Evolutionary conservation across 2,113 vertebrate species (phyloP).

Genomic region (Perca fluviatilis): DNA sequence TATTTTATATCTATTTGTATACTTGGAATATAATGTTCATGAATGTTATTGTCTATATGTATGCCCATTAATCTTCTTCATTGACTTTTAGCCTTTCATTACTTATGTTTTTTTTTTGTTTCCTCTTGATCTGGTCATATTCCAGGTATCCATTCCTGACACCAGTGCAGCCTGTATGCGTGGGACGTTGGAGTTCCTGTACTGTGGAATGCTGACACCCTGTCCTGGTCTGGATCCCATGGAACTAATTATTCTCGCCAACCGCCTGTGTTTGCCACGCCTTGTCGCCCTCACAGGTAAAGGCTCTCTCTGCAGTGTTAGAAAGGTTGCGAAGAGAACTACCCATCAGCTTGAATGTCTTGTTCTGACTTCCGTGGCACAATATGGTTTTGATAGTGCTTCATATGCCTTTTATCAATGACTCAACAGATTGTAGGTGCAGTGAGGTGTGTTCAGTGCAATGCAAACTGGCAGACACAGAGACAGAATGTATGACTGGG

Average conservation of each 20-base stretch:
- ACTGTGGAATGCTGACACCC: slow-evolving; percentile 88
- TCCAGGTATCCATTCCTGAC: slow-evolving; percentile 89
- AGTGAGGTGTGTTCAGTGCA: neutral
- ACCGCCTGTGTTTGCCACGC: slow-evolving; percentile 91
- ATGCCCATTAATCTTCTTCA: neutral
- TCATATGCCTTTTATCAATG: slow-evolving; percentile 14
- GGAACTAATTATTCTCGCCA: slow-evolving; percentile 89
- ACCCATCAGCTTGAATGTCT: neutral
- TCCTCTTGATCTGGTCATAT: slow-evolving; percentile 10
- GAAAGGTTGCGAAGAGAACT: neutral
- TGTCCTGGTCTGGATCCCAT: slow-evolving; percentile 86
- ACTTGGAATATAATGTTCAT: neutral
- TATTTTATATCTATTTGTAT: neutral
- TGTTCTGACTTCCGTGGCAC: neutral
- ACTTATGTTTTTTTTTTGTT: slow-evolving; percentile 4
- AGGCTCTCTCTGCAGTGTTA: neutral
- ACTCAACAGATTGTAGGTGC: neutral
- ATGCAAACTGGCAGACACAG: neutral
- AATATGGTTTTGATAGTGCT: neutral
- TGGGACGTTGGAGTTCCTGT: slow-evolving; percentile 91
- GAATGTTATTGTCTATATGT: neutral
- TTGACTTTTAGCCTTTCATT: neutral
- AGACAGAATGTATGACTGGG: neutral
- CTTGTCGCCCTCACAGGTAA: slow-evolving; percentile 91
- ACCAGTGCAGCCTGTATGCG: slow-evolving; percentile 88